These are phyloP conservation scores for Tetranychus urticae DNA, from an alignment of 1,140 invertebrate species.

Conservation along the genomic window DNA sequence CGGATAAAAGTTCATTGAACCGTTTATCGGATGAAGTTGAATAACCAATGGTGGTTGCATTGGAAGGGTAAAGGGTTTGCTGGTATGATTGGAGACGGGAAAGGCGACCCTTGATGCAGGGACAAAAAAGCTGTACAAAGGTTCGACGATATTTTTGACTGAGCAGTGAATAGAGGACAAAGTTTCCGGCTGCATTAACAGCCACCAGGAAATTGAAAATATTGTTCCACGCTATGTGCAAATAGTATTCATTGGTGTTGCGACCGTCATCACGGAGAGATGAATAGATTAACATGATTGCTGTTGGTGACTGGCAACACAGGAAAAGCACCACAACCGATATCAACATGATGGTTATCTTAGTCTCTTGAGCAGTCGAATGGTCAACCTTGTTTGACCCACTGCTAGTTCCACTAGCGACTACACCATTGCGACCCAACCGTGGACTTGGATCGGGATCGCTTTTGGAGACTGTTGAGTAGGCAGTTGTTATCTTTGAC, in stretches of 20 bases:
- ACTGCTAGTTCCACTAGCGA: not conserved
- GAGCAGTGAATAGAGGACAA: constrained; percentile 48
- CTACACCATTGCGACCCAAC: not conserved
- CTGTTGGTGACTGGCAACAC: constrained; percentile 41
- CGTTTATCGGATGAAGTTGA: not conserved
- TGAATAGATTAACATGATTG: constrained; percentile 28
- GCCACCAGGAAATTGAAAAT: constrained; percentile 43
- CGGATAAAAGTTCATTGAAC: too few relatives aligned
- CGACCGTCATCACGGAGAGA: constrained; percentile 21
- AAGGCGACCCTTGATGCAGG: constrained; percentile 16
- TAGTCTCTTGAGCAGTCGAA: constrained; percentile 33
- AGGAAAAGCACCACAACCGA: constrained; percentile 46
- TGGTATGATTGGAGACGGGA: not conserved
- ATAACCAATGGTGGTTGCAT: not conserved
- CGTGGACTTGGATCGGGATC: not conserved
- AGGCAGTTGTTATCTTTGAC: not conserved
- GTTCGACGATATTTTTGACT: constrained; percentile 48
- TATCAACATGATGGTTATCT: constrained; percentile 47
- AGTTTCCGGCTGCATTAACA: constrained; percentile 43
- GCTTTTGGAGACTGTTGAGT: not conserved
- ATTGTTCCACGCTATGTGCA: constrained; percentile 34
- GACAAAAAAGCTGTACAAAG: constrained; percentile 35
- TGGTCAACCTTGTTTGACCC: constrained; percentile 9
- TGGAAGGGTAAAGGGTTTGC: not conserved
- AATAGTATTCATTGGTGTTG: constrained; percentile 18